These are phyloP conservation scores for Vanessa tameamea DNA, from an alignment of 1,140 invertebrate genomes.

Conservation along the genomic window DNA sequence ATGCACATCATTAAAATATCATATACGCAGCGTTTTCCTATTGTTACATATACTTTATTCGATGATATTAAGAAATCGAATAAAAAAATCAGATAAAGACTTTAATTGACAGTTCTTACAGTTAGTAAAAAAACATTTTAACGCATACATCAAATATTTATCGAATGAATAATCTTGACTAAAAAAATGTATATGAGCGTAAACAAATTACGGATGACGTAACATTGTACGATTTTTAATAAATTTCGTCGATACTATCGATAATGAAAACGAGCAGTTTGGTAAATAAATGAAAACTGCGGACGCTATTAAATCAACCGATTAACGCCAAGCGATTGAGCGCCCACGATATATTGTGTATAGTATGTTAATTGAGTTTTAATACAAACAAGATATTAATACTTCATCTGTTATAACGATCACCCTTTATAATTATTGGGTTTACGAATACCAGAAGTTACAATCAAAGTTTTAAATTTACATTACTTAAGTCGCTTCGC, in stretches of 20 bases:
- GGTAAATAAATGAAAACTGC: background rate
- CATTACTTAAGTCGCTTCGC: no score
- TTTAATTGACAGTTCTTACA: no score
- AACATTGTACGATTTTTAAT: constrained; percentile 2
- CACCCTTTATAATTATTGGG: no score
- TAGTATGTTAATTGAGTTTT: constrained; percentile 1
- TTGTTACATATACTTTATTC: no score
- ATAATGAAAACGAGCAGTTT: constrained; percentile 2
- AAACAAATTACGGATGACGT: background rate
- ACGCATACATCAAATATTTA: background rate
- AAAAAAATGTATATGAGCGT: background rate
- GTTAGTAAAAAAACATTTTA: no score
- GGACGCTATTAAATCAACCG: background rate
- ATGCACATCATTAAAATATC: no score
- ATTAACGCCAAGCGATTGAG: background rate
- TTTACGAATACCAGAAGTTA: no score
- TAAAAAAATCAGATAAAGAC: no score
- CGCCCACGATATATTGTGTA: background rate
- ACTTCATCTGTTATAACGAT: background rate
- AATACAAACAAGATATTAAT: background rate
- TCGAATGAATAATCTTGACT: background rate
- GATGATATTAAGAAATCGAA: no score
- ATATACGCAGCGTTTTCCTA: no score
- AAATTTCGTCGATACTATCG: background rate
- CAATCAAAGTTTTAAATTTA: no score